Evolutionary conservation across 2,113 vertebrate species (phyloP).

Genomic region (Petroica traversi): DNA sequence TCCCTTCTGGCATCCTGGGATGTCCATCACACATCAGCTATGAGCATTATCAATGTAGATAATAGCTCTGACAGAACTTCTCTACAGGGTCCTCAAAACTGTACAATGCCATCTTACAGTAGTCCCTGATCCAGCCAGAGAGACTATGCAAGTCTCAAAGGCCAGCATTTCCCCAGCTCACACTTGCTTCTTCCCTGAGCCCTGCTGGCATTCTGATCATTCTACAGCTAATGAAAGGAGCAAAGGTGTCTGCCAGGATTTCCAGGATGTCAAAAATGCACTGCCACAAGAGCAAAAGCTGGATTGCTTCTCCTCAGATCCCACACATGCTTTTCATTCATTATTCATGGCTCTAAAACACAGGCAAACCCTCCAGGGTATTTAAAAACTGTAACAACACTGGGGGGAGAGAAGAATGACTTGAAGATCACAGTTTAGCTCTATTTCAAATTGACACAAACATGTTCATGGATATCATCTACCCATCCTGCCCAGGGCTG

Average conservation of each 20-base stretch:
- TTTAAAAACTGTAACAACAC: not conserved
- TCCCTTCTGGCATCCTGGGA: not conserved
- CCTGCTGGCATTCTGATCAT: not conserved
- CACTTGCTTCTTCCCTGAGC: not conserved
- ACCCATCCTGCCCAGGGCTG: not conserved
- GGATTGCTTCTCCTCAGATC: not conserved
- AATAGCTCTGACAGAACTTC: not conserved
- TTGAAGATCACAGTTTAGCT: not conserved
- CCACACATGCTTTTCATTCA: slow-evolving; percentile 11
- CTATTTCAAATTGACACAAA: slow-evolving; percentile 3
- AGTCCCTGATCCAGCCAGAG: not conserved
- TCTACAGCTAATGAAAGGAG: not conserved
- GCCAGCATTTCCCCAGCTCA: not conserved
- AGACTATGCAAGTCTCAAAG: not conserved
- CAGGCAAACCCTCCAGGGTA: not conserved
- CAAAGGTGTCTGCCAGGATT: not conserved
- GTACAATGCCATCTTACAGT: not conserved
- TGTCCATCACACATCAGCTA: not conserved
- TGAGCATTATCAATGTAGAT: not conserved
- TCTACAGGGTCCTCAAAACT: not conserved
- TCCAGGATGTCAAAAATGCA: not conserved
- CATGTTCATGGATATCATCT: not conserved
- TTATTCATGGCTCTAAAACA: not conserved
- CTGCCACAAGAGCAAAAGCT: not conserved
- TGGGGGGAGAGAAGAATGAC: not conserved